A percentile compares a stretch with the other conserved stretches of the same genome.
These are phyloP conservation scores for Erythrocercus mccallii DNA, from an alignment of 2,113 vertebrate species.

Conservation along the genomic window DNA sequence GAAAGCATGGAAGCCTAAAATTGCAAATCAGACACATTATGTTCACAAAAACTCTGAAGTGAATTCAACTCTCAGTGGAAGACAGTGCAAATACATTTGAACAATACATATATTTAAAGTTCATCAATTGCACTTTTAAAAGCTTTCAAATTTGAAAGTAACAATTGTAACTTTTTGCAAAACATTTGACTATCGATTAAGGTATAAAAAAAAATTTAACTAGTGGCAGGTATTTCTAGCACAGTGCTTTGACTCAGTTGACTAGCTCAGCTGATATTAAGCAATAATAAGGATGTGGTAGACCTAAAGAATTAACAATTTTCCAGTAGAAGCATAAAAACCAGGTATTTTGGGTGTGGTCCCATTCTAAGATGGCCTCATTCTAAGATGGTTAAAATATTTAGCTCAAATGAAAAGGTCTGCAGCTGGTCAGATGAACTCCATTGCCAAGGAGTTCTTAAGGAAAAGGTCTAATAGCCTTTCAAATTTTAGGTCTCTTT, in stretches of 20 bases:
- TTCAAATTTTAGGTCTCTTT: not conserved
- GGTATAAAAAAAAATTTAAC: not conserved
- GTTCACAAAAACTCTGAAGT: not conserved
- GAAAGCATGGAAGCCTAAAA: not conserved
- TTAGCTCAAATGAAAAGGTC: not conserved
- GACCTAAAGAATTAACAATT: not conserved
- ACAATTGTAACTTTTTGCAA: not conserved
- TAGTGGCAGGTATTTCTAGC: not conserved
- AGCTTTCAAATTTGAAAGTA: not conserved
- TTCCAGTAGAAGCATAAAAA: not conserved
- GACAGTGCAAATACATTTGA: not conserved
- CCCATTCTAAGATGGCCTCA: not conserved
- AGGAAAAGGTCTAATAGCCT: not conserved
- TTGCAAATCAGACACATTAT: not conserved
- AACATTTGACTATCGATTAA: not conserved
- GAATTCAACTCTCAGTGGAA: not conserved
- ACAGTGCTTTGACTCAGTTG: not conserved
- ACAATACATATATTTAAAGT: not conserved
- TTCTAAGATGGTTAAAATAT: not conserved
- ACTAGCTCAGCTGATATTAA: not conserved
- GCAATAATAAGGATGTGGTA: not conserved
- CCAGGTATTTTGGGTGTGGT: not conserved
- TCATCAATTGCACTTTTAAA: not conserved
- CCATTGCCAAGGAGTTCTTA: not conserved
- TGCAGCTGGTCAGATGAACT: not conserved